Evolutionary conservation across 1,140 invertebrate genomes (phyloP).

Genomic region (Micrasema minimum): DNA sequence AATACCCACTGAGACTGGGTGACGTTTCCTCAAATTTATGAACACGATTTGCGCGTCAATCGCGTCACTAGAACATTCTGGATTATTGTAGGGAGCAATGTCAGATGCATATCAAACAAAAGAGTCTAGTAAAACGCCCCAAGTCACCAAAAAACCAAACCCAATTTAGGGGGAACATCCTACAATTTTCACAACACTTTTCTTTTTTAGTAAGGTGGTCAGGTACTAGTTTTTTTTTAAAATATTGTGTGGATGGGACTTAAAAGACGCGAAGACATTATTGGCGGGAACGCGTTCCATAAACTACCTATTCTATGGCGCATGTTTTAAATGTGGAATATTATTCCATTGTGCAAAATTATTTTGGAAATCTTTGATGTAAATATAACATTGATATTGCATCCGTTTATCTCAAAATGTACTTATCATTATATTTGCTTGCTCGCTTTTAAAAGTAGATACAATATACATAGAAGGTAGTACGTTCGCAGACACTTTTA

Average conservation of each 20-base stretch:
- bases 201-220: too few species aligned
- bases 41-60: conserved; percentile 27
- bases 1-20: conserved; percentile 38
- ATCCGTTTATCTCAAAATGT: conserved; percentile 3
- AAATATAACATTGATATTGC: background rate
- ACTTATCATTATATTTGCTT: too few species aligned
- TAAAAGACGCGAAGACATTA: conserved; percentile 30
- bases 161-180: background rate
- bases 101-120: conserved; percentile 12
- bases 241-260: background rate
- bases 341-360: conserved; percentile 18
- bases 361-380: conserved; percentile 9
- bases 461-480: too few species aligned
- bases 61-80: conserved; percentile 18
- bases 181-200: too few species aligned
- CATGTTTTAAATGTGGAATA: conserved; percentile 28
- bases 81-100: conserved; percentile 29
- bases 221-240: too few species aligned
- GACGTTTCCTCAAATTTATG: conserved; percentile 45
- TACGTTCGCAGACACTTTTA: too few species aligned
- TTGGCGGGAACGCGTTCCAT: conserved; percentile 19
- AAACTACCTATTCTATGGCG: conserved; percentile 26
- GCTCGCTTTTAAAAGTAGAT: too few species aligned
- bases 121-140: background rate
- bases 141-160: background rate